Evolutionary conservation across 2,113 vertebrate species (phyloP).

Genomic region (Serilophus lunatus): DNA sequence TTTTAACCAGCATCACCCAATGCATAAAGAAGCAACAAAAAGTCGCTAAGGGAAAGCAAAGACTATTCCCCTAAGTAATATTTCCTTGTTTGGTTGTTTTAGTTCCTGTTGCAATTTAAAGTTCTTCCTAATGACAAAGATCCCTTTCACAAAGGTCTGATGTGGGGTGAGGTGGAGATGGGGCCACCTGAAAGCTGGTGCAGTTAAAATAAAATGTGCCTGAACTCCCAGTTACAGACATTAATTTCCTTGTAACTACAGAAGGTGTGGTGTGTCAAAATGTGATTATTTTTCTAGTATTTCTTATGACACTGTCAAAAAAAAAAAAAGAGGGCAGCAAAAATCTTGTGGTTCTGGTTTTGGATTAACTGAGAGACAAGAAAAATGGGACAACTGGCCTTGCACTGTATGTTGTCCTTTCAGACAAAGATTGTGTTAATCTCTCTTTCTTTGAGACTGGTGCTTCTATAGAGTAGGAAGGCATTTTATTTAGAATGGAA

Average conservation of each 20-base stretch:
- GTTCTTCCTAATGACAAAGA: not conserved
- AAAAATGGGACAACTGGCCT: not conserved
- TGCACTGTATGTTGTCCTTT: not conserved
- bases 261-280: not conserved
- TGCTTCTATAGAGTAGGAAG: not conserved
- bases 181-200: not conserved
- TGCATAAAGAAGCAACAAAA: not conserved
- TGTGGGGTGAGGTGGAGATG: not conserved
- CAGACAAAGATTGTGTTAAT: not conserved
- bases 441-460: not conserved
- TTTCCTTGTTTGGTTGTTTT: not conserved
- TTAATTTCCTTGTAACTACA: not conserved
- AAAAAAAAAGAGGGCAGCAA: not conserved
- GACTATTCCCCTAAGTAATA: not conserved
- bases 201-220: not conserved
- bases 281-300: not conserved
- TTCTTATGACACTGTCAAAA: not conserved
- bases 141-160: not conserved
- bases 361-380: not conserved
- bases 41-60: not conserved
- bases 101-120: not conserved
- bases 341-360: not conserved
- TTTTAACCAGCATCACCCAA: not conserved
- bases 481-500: not conserved
- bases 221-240: not conserved